Evolutionary conservation across 2,113 vertebrate genomes (phyloP).

Genomic region (Copsychus sechellarum): DNA sequence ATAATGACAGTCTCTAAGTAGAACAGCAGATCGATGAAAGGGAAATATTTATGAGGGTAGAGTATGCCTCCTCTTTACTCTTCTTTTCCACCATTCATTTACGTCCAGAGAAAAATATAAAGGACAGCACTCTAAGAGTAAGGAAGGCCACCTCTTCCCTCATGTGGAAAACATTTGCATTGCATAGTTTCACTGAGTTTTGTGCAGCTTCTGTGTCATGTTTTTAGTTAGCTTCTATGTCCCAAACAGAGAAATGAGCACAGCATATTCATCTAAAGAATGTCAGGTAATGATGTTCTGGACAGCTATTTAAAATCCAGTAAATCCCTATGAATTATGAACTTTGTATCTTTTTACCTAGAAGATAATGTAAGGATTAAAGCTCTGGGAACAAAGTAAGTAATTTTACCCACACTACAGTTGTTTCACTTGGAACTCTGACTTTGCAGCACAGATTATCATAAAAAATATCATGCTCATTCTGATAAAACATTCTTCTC

Average conservation of each 20-base stretch:
- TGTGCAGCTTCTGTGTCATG: background rate
- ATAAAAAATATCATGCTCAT: background rate
- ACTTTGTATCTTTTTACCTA: background rate
- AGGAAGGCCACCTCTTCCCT: slow-evolving; percentile 48
- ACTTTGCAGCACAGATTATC: background rate
- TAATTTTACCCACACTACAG: background rate
- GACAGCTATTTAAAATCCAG: background rate
- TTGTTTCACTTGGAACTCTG: background rate
- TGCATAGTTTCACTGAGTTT: slow-evolving; percentile 36
- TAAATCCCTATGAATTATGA: background rate
- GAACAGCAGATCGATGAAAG: slow-evolving; percentile 10
- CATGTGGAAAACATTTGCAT: slow-evolving; percentile 53
- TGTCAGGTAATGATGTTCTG: background rate
- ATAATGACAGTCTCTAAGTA: background rate
- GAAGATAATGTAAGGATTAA: background rate
- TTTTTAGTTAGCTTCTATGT: background rate
- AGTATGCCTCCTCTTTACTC: background rate
- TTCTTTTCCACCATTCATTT: background rate
- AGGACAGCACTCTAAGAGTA: background rate
- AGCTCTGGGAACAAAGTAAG: background rate
- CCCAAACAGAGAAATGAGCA: background rate
- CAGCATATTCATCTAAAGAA: background rate
- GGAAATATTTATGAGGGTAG: slow-evolving; percentile 14
- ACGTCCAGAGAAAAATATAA: background rate
- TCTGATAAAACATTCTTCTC: background rate